Evolutionary conservation across 1,140 invertebrate genomes (phyloP).

Genomic region (Brachionus rotundiformis): DNA sequence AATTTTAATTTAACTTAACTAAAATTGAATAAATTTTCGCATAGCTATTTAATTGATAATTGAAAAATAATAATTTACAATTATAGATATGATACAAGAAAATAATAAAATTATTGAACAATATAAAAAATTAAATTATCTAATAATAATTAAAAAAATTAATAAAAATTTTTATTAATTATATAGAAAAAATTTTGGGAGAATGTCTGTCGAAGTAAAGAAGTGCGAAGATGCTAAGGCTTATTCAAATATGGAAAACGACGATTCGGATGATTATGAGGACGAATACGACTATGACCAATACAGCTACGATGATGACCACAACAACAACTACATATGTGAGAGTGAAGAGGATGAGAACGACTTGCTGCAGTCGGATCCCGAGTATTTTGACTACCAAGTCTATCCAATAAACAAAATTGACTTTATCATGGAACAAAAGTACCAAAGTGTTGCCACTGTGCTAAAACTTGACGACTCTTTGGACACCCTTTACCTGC

Average conservation of each 20-base stretch:
- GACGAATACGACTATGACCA: conserved; percentile 25
- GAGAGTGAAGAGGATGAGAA: conserved; percentile 49
- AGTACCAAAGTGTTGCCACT: background rate
- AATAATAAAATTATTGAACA: no score
- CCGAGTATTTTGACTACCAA: conserved; percentile 22
- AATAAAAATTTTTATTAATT: background rate
- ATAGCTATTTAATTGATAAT: no score
- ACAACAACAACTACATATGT: conserved; percentile 45
- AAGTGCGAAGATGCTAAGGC: background rate
- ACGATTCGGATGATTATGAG: background rate
- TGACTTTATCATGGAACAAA: conserved; percentile 13
- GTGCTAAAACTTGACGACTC: background rate
- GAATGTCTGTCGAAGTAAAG: background rate
- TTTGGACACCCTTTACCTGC: background rate
- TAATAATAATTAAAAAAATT: no score
- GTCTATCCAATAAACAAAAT: conserved; percentile 33
- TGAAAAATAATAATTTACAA: no score
- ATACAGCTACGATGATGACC: conserved; percentile 17
- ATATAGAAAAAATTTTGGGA: background rate
- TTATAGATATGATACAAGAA: no score
- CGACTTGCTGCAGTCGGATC: background rate
- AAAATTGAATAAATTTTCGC: no score
- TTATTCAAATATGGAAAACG: background rate
- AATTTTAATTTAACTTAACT: no score
- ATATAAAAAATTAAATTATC: no score